Base-by-base conservation (phyloP, 2,113 vertebrate species). In the Corythoichthys haematopterus region DNA sequence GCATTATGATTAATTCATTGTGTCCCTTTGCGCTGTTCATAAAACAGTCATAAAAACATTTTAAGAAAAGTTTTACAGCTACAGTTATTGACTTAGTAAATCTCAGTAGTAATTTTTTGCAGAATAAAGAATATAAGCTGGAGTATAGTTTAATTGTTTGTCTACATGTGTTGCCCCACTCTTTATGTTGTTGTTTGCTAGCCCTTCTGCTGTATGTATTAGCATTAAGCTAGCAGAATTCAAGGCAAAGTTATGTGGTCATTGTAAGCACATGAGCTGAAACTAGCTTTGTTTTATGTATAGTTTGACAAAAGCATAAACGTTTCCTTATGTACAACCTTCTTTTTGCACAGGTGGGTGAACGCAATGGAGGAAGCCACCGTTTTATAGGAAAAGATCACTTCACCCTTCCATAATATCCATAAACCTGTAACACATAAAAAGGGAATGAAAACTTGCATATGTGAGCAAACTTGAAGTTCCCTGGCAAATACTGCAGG, bases 331-430 rank as follows among this genome's bases (percentile, higher is more conserved):
- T 66, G 52, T 68, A 28, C 36, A 58, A 47, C 61, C 33, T 71
- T 66, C 10, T 81, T 58, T 47, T 70, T 77, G 74, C 69, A 37
- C 88, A 98, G 96, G 83, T 99, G 97, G 97, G 93, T 93, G 65
- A 91, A 95, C 70, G 95, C 95, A 83, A 98, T 99, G 94, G 94
- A 96, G 84, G 93, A 96, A 77, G 97, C 97, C 61, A 96, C 95
- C 2, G 88, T 97, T 80, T 93, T 99, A 94, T 99, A 99, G 94
- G 93, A 91, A 74, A 77, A 64, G 79, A 53, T 33, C 61, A 43
- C 13, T 28, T 20, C 61, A 43, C 28, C 33, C 53, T 56, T 13
- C 33, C 28, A 15, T 28, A 48, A 33, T 28, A 33, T 10, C 11
- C n/a, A 64, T 12, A 6, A 36, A 68, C 72, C 69, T 76, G 71